Evolutionary conservation across 2,113 vertebrate species (phyloP), one percentile per base, ranked within the genome.

Genomic region (Passer montanus): DNA sequence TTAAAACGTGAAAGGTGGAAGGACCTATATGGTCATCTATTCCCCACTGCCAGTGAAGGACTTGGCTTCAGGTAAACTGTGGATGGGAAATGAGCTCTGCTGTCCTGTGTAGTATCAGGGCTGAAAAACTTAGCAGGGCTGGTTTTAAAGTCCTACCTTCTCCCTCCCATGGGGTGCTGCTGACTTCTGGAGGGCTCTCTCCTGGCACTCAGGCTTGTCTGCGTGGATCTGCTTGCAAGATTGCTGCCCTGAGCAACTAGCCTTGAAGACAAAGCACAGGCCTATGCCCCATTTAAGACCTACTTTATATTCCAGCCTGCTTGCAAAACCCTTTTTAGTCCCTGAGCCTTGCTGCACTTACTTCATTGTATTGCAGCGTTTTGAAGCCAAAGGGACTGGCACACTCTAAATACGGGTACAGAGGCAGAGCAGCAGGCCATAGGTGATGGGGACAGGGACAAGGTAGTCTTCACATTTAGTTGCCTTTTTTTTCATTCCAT

Each of bases 301-400:
- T 95, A 84, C 86, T 97, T 96, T 93, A 49, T 47, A 96, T 97
- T 90, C 96, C n/a, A 81, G 21, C 82, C 92, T 87, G 68, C 53
- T 73, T 68, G 73, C 73, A 67, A 53, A 81, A 62, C 37, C 11
- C 31, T 50, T 89, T 93, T 91, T 66, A 79, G 70, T 87, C 17
- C 47, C 30, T 0, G 0, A 80, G 86, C 50, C 67, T 80, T 86
- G 79, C 90, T 86, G 92, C 49, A 44, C 72, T 90, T 76, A 18
- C 19, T 93, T 78, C 73, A 49, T 89, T 95, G 85, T 96, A 35
- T 60, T 0, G 0, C n/a, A 78, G 60, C 0, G 0, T 26, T 58
- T 58, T 4, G 16, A 86, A 88, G 35, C 88, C 83, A 78, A 44
- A 18, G 28, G 75, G 52, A 5, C 53, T 93, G 96, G 90, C 90